Conservation (phyloP, 2,888 invertebrate species). For the Himalopsyche anomala region DNA sequence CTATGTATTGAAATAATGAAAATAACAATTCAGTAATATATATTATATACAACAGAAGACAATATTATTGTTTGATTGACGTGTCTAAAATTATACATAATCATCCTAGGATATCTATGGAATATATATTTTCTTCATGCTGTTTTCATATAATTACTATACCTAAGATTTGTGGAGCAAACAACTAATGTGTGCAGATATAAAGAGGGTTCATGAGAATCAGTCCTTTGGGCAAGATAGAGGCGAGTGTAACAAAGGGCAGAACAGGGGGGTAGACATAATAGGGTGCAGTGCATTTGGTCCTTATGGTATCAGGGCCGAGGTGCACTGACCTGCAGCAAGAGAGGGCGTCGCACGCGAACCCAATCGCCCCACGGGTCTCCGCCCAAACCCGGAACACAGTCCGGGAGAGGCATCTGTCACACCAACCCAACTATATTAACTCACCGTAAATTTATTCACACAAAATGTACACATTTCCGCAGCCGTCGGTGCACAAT, state of each 20-base stretch:
- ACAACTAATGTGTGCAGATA: constrained; percentile 64
- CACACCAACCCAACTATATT: constrained; percentile 55
- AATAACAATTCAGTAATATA: too few relatives aligned
- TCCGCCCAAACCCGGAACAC: constrained; percentile 73
- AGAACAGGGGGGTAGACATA: constrained; percentile 52
- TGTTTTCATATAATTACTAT: not conserved
- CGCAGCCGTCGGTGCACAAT: not conserved
- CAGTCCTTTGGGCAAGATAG: constrained; percentile 49
- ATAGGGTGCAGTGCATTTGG: constrained; percentile 66
- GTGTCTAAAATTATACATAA: too few relatives aligned
- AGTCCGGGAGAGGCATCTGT: constrained; percentile 59
- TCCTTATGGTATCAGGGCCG: constrained; percentile 39
- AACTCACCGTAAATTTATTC: constrained; percentile 32
- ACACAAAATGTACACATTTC: constrained; percentile 19
- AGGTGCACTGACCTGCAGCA: constrained; percentile 86
- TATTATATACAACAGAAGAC: too few relatives aligned
- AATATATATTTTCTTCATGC: not conserved
- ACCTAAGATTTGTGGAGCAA: not conserved
- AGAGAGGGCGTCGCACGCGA: constrained; percentile 85
- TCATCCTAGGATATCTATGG: too few relatives aligned
- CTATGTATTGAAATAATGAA: too few relatives aligned
- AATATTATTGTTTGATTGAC: too few relatives aligned
- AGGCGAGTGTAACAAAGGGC: constrained; percentile 57
- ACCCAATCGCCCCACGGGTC: constrained; percentile 77
- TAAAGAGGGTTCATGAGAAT: constrained; percentile 43